These are phyloP conservation scores for Saiga tatarica DNA, from an alignment of 2,113 vertebrate genomes.

Conservation along the genomic window DNA sequence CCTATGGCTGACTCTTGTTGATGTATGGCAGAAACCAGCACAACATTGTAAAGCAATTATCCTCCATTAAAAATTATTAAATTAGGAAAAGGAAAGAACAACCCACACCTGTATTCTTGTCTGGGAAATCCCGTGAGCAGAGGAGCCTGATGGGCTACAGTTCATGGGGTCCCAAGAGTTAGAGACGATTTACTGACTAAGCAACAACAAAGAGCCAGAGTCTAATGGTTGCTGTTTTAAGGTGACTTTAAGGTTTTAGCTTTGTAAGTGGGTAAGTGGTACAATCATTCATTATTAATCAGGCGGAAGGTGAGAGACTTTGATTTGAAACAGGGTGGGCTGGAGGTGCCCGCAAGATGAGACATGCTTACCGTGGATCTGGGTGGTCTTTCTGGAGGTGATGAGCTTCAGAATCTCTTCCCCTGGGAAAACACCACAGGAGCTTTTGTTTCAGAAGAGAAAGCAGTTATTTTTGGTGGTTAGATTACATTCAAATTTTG, in stretches of 20 bases:
- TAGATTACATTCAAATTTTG: not conserved
- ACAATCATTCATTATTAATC: not conserved
- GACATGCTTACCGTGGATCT: not conserved
- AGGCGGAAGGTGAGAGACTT: not conserved
- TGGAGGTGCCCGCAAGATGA: not conserved
- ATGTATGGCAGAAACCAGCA: not conserved
- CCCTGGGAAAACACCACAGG: constrained; percentile 9
- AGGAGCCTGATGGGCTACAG: not conserved
- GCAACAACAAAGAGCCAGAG: not conserved
- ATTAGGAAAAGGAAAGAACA: not conserved
- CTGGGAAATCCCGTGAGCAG: not conserved
- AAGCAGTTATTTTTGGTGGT: not conserved
- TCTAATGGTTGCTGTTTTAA: not conserved
- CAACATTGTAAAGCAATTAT: not conserved
- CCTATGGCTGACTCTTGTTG: not conserved
- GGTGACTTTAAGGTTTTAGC: not conserved
- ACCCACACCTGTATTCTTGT: not conserved
- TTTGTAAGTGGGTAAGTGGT: not conserved
- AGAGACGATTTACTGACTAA: not conserved
- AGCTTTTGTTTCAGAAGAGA: not conserved
- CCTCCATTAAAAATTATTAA: not conserved
- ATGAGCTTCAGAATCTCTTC: not conserved
- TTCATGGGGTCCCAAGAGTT: not conserved
- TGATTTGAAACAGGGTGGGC: not conserved
- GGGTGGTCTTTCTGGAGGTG: not conserved